Conservation (phyloP, 92 coral and sea anemone genomes). For the Parazoanthus darwini region DNA sequence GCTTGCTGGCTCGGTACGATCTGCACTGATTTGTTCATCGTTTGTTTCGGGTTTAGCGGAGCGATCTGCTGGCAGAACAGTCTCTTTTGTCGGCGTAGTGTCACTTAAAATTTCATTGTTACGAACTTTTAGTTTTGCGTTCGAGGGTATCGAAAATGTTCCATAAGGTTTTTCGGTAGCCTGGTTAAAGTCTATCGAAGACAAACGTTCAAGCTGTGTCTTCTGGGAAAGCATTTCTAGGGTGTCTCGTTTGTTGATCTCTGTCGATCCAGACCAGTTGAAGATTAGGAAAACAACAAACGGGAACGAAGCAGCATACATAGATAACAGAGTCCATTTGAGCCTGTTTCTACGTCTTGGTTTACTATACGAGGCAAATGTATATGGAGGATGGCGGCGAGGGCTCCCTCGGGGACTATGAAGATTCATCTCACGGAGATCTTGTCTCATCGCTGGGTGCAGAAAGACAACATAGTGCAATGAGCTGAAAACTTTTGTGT, state of each 20-base stretch:
- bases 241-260: not conserved
- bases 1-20: not conserved
- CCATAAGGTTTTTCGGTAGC: not conserved
- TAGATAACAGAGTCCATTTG: conserved; percentile 17
- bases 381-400: not conserved
- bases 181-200: conserved; percentile 4
- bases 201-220: not conserved
- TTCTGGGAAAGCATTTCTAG: not conserved
- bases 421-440: not conserved
- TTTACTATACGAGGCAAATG: not conserved
- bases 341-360: conserved; percentile 10
- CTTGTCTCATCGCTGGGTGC: not conserved
- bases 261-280: conserved; percentile 8
- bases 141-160: not conserved
- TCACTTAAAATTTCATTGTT: conserved; percentile 6
- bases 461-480: not conserved
- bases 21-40: conserved; percentile 1
- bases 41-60: not conserved
- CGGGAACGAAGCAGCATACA: not conserved
- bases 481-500: conserved; percentile 5
- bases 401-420: not conserved
- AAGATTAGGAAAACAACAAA: conserved; percentile 17
- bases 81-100: conserved; percentile 11
- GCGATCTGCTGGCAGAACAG: conserved; percentile 3
- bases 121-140: not conserved